Evolutionary conservation across 2,888 invertebrate species (phyloP).

Genomic region (Tiliacea aurago): DNA sequence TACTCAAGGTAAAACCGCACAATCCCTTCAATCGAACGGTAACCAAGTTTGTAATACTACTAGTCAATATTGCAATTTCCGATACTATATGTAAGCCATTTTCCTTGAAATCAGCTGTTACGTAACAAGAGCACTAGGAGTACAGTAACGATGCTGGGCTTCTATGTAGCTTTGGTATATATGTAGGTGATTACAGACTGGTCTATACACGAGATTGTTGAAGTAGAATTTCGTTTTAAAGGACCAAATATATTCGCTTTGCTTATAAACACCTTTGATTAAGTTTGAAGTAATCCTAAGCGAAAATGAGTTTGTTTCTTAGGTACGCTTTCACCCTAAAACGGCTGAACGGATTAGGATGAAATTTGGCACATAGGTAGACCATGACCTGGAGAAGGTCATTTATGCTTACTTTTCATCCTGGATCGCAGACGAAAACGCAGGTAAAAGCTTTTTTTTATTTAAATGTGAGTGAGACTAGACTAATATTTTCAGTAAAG

Average conservation of each 20-base stretch:
- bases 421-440: no score
- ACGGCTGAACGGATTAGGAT: no score
- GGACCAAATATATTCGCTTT: not conserved
- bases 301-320: no score
- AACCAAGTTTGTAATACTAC: conserved; percentile 13
- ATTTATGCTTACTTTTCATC: no score
- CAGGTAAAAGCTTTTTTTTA: no score
- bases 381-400: no score
- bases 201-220: conserved; percentile 5
- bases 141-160: conserved; percentile 15
- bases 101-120: conserved; percentile 16
- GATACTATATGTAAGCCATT: conserved; percentile 4
- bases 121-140: conserved; percentile 5
- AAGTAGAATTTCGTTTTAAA: conserved; percentile 1
- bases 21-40: not conserved
- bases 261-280: not conserved
- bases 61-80: conserved; percentile 41
- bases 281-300: not conserved
- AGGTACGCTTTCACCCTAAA: no score
- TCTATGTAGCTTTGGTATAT: not conserved
- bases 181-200: conserved; percentile 8
- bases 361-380: no score
- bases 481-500: no score
- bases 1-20: no score
- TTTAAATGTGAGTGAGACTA: no score